Evolutionary conservation across 2,797 vertebrate genomes (phyloP), one percentile per base, ranked within the genome.

Genomic region (Myiotriccus ornatus): DNA sequence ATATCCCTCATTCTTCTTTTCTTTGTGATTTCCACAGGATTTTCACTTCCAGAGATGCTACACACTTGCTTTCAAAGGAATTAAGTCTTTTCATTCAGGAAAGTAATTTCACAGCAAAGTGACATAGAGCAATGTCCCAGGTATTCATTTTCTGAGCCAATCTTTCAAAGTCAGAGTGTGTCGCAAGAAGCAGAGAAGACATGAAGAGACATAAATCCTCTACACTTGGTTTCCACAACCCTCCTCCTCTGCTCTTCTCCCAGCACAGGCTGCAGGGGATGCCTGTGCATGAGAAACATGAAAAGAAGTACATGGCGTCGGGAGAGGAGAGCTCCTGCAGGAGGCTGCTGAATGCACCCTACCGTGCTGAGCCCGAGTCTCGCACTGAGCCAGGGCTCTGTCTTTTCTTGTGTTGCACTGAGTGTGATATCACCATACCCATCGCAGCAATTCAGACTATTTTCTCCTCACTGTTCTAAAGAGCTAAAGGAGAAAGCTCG

Each of bases 21-120:
- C 92, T 98, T 98, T 97, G 96, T 98, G 97, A 96, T 97, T 98
- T 97, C 95, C 94, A 95, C 62, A 23, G 90, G 96, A 98, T 97
- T 98, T 98, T 97, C 95, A 97, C 97, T 98, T 97, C 94, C 97
- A 98, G 94, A 95, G 94, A 96, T 97, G 97, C 94, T 97, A 97
- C 95, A 96, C 96, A 94, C 96, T 98, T 96, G 82, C 95, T 98
- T 98, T 98, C 97, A 98, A 97, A 98, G 94, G 94, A 97, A 97
- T 98, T 98, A 97, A 98, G 94, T 97, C 97, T 98, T 97, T 98
- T 97, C 97, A 97, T 98, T 98, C 97, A 97, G 95, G 87, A 96
- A 98, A 98, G 97, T 97, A 97, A 98, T 98, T 98, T 98, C 97
- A 97, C 96, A 97, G 96, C 93, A 97, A 97, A 98, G 96, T 93